Evolutionary conservation across 2,888 invertebrate genomes (phyloP), one percentile per base, ranked within the genome.

Genomic region (Perizoma affinitatum): DNA sequence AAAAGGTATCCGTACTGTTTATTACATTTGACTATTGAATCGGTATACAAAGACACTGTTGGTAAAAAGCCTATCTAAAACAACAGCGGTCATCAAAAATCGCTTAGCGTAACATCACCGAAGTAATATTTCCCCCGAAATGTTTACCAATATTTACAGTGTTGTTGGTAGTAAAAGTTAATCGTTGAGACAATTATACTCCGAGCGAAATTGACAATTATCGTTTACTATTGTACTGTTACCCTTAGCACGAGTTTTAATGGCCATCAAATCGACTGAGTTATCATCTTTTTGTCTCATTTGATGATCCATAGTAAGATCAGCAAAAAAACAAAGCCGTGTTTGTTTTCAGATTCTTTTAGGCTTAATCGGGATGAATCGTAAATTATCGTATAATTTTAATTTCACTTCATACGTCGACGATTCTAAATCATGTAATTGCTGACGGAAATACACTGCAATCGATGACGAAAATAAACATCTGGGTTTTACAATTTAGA

Each of bases 101-200:
- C 86, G 84, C 81, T 89, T 87, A 88, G 72, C 73, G 77, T 72
- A 75, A 72, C 73, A 82, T 78, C 79, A 79, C 79, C 80, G 79
- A 66, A 69, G 72, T 69, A 72, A 73, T 76, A 76, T 77, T 81
- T 78, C 66, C 69, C 71, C 73, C 73, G 73, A 67, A 74, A 67
- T 76, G 72, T 79, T 76, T 80, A 78, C 77, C 80, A 86, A 84
- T 85, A 82, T 84, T 84, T 81, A 75, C 79, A 62, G 63, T 71
- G 73, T 73, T 72, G 75, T 78, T 66, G 69, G 68, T 77, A 83
- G 79, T 82, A 76, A 82, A 80, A 80, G 74, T 78, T 84, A 83
- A 86, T 81, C 74, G 76, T 64, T 69, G 57, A 54, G 73, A 76
- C 78, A 82, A 84, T 86, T 84, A 86, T 79, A 69, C 69, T 66